Percentiles rank a stretch among this genome's conserved stretches.
phyloP scores from a whole-genome alignment of 2,888 invertebrate species.

The Tromatobia lineatoria region DNA sequence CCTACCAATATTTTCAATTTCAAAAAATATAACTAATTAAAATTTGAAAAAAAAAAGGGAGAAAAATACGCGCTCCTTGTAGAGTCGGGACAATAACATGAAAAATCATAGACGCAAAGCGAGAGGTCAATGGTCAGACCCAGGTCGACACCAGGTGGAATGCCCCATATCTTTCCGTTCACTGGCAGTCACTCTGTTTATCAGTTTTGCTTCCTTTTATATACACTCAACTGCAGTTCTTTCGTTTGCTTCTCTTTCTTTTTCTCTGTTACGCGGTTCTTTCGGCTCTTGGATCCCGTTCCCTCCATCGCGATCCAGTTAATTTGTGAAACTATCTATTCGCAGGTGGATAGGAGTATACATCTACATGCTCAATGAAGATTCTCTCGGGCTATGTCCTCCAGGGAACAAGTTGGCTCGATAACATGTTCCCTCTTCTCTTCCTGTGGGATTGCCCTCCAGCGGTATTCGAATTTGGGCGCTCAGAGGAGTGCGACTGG shows the following conservation, averaged over 20 bases:
- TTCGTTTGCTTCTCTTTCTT: background rate
- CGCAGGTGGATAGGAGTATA: constrained; percentile 32
- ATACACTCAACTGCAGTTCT: background rate
- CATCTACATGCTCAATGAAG: constrained; percentile 7
- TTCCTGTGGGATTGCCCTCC: constrained; percentile 57
- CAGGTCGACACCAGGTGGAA: too few species aligned
- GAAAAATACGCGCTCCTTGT: too few species aligned
- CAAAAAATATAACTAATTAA: too few species aligned
- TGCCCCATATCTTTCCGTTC: constrained; percentile 14
- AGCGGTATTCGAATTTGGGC: constrained; percentile 65
- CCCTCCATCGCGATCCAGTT: constrained; percentile 58
- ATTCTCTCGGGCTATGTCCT: constrained; percentile 57
- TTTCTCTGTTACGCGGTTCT: background rate
- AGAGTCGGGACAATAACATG: too few species aligned
- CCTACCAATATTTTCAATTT: too few species aligned
- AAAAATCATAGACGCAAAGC: too few species aligned
- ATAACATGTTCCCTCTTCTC: constrained; percentile 66
- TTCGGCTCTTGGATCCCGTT: constrained; percentile 36
- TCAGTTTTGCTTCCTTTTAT: constrained; percentile 21
- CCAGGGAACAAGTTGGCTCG: constrained; percentile 52
- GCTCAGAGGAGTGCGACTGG: constrained; percentile 46
- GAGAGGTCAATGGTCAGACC: too few species aligned
- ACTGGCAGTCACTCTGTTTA: constrained; percentile 49
- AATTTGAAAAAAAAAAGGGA: too few species aligned
- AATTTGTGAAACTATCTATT: constrained; percentile 63